Conservation (phyloP, 2,113 vertebrate species). For the Irena cyanogastra region DNA sequence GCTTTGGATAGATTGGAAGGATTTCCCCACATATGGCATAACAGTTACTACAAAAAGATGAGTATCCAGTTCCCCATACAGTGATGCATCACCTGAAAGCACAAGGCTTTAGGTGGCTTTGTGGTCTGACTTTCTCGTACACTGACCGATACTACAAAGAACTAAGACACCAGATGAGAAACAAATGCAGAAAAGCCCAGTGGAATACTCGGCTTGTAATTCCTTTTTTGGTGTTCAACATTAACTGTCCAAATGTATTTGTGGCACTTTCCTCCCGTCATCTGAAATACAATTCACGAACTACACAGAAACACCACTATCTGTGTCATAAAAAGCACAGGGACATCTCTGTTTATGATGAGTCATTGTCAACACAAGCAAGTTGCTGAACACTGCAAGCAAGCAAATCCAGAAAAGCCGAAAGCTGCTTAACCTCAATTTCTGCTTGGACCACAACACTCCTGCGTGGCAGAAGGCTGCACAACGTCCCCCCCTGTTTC, state of each 20-base stretch:
- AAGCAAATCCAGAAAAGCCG: not conserved
- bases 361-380: not conserved
- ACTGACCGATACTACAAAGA: not conserved
- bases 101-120: not conserved
- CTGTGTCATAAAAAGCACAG: not conserved
- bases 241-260: not conserved
- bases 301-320: not conserved
- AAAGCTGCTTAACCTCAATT: not conserved
- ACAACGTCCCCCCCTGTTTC: fast-evolving
- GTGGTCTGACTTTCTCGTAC: not conserved
- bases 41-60: not conserved
- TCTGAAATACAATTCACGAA: not conserved
- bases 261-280: not conserved
- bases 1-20: not conserved
- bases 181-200: not conserved
- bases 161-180: not conserved
- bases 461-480: not conserved
- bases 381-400: not conserved
- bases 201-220: fast-evolving
- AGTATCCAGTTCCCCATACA: not conserved
- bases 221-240: not conserved
- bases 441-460: not conserved
- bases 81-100: not conserved
- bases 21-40: not conserved
- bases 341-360: not conserved